Evolutionary conservation across 1,140 invertebrate genomes (phyloP).

Genomic region (Cardiocondyla obscurior): DNA sequence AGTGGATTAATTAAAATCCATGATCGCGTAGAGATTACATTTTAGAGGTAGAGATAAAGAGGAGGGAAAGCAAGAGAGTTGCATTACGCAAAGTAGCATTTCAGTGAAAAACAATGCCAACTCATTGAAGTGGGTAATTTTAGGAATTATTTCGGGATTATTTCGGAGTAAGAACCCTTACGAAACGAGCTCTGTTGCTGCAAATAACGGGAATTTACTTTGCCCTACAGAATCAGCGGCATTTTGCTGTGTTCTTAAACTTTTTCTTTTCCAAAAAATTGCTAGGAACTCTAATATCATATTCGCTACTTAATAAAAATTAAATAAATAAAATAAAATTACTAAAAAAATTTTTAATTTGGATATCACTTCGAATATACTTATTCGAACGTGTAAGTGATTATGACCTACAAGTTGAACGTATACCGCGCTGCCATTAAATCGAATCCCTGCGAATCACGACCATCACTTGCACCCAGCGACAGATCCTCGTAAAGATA

Average conservation of each 20-base stretch:
- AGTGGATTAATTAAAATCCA: slow-evolving; percentile 11
- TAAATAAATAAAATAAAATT: not conserved
- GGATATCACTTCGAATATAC: not conserved
- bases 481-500: not conserved
- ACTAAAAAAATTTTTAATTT: too few relatives aligned
- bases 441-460: slow-evolving; percentile 2
- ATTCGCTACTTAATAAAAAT: not conserved
- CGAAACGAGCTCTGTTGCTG: not conserved
- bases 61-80: too few relatives aligned
- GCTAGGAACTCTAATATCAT: not conserved
- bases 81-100: slow-evolving; percentile 25
- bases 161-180: not conserved
- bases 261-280: not conserved
- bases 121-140: not conserved
- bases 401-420: not conserved
- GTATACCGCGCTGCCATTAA: not conserved
- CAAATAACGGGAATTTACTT: not conserved
- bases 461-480: not conserved
- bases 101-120: not conserved
- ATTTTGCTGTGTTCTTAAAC: not conserved
- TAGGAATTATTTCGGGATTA: slow-evolving; percentile 13
- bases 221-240: not conserved
- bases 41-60: too few relatives aligned
- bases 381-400: slow-evolving; percentile 31
- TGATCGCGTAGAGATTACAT: not conserved